These are phyloP conservation scores for Saturnia japonica DNA, from an alignment of 2,888 invertebrate species.

Conservation along the genomic window DNA sequence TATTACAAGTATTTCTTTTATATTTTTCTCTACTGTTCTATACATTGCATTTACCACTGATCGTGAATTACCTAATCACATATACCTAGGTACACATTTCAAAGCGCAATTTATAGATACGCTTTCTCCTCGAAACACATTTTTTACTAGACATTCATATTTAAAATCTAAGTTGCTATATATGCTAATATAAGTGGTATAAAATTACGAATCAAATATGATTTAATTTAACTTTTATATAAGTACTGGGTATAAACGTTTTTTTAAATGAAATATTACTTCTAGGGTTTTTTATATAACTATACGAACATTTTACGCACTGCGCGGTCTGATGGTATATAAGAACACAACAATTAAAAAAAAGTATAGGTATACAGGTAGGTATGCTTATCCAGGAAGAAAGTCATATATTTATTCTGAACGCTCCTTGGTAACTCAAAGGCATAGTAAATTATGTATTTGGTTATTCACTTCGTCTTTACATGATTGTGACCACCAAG, in stretches of 20 bases:
- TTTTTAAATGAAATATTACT: not conserved
- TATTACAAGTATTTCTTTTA: not conserved
- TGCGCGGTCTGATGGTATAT: too few relatives aligned
- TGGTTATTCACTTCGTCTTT: too few relatives aligned
- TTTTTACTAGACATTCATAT: not conserved
- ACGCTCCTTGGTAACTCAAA: too few relatives aligned
- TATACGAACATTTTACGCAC: not conserved
- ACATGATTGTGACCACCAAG: too few relatives aligned
- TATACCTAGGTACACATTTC: not conserved
- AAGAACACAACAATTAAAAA: too few relatives aligned
- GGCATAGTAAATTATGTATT: too few relatives aligned
- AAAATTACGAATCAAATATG: slow-evolving; percentile 5
- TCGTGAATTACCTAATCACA: not conserved
- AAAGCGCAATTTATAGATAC: not conserved
- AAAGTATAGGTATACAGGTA: too few relatives aligned
- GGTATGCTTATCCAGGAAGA: too few relatives aligned
- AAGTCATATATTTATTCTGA: too few relatives aligned
- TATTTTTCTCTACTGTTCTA: slow-evolving; percentile 9
- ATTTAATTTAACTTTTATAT: not conserved
- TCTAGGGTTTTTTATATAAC: not conserved
- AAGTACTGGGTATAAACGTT: not conserved
- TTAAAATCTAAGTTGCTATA: not conserved
- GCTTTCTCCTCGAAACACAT: not conserved
- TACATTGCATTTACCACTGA: not conserved
- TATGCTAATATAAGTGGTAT: not conserved